Base-by-base conservation (phyloP, 2,888 invertebrate species). In the Dryadula phaetusa region DNA sequence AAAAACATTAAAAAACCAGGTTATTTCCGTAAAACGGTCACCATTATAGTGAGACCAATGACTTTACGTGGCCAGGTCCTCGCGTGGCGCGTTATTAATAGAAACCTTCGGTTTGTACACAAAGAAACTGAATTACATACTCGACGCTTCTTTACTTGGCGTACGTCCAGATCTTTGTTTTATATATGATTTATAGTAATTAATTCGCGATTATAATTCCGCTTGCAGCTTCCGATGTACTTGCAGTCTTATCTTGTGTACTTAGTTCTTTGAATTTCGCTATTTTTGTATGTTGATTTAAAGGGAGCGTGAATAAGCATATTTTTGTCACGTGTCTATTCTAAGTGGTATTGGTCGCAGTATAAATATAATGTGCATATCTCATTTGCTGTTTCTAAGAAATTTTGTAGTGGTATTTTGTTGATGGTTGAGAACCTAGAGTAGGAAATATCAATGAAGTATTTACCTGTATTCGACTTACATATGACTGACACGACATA, bases 91-190 rank as follows among this genome's bases (percentile, higher is more conserved):
- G 69, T 37, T 83, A 84, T 82, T 76, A 79, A 77, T 82, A 81
- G 78, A 58, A 56, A 14, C 40, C 63, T 66, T 68, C 70, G 70
- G 74, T 82, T 81, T 81, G 80, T 80, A 80, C 83, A 88, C 88
- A 89, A 88, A 89, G 87, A 82, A 84, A 79, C 78, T 72, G 78
- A 79, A 73, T 72, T 67, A 70, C 69, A 69, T 67, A 62, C 62
- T 66, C 64, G 66, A 63, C 69, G 72, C 70, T 71, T 65, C 63
- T 63, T 64, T 58, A 52, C 60, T 83, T 88, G 90, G 90, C 87
- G 37, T 14, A 4, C 34, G 61, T 84, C 90, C 90, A 90, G 79
- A 75, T 85, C 88, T 90, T 90, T 90, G 88, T 89, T 87, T 69
- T 61, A 12, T 74, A 76, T 84, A 83, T 85, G 86, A 86, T 84